Evolutionary conservation across 2,888 invertebrate species (phyloP), one percentile per base, ranked within the genome.

Genomic region (Orchesella flavescens): DNA sequence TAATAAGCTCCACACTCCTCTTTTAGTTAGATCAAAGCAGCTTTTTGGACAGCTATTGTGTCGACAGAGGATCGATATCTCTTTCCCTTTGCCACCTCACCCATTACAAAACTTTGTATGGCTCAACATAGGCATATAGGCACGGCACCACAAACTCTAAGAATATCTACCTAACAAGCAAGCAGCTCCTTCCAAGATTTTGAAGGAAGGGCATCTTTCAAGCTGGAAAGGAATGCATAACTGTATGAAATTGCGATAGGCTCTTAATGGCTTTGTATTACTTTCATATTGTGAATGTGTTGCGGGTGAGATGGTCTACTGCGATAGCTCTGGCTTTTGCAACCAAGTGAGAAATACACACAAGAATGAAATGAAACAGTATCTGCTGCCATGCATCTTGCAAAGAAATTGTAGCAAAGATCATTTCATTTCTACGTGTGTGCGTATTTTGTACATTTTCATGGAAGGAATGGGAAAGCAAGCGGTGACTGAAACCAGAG

Each of bases 51-150:
- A 66, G 77, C 77, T 74, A 78, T 82, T 84, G 81, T 81, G 84
- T 82, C 77, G 81, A 53, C 74, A 69, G 13, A 74, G 81, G 84
- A 84, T 84, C 84, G 84, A 84, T 84, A 84, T 79, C 81, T 82
- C 73, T 76, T 81, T 81, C 76, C 68, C 74, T 84, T 84, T 73
- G 73, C 77, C 84, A 84, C 79, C 83, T 83, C 78, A 59, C 65
- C 75, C 75, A 75, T 75, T 75, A 75, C 66, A 17, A n/a, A 10
- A 34, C 34, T 34, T 34, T 34, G 34, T 34, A 34, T 34, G 34
- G 2, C 7, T 34, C 34, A 34, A 34, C 34, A 34, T 34, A 34
- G 34, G 34, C n/a, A n/a, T n/a, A n/a, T n/a, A n/a, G n/a, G n/a
- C n/a, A n/a, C n/a, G n/a, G n/a, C 34, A 34, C 34, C 34, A 34